These are phyloP conservation scores for Rhynchopsitta pachyrhyncha DNA, from an alignment of 2,113 vertebrate species.

Conservation along the genomic window DNA sequence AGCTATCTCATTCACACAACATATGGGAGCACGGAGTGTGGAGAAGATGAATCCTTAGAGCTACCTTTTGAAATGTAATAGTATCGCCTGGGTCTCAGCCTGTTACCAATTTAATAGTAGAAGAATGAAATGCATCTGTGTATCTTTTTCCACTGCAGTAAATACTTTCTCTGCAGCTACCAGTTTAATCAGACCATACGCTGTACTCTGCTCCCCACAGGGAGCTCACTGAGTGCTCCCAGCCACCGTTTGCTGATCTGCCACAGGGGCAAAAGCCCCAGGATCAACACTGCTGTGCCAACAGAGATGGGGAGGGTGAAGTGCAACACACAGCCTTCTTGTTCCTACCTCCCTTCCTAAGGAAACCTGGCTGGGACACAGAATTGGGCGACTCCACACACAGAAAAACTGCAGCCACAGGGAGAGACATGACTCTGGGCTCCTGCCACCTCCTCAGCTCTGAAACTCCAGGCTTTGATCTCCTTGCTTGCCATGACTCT, in stretches of 20 bases:
- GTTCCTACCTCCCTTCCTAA: background rate
- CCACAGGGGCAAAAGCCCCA: fast-evolving
- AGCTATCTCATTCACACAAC: slow-evolving; percentile 50
- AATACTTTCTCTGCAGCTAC: slow-evolving; percentile 30
- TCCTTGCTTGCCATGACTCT: too few species aligned
- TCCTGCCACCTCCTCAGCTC: background rate
- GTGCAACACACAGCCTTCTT: background rate
- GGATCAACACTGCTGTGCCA: background rate
- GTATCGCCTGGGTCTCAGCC: background rate
- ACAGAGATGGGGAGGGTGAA: background rate
- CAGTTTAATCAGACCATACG: background rate
- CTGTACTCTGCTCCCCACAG: background rate
- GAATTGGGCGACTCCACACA: fast-evolving
- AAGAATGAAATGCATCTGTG: slow-evolving; percentile 25
- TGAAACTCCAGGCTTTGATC: background rate
- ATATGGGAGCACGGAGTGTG: background rate
- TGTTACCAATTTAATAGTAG: background rate
- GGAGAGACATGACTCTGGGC: background rate
- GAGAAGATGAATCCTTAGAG: slow-evolving; percentile 34
- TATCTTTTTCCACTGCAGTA: background rate
- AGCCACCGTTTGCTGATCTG: background rate
- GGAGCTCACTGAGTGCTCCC: background rate
- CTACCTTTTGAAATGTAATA: slow-evolving; percentile 41
- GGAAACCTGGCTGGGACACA: background rate
- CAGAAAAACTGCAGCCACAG: background rate